These are phyloP conservation scores for Oligia fasciuncula DNA, from an alignment of 2,888 invertebrate species.

Conservation along the genomic window DNA sequence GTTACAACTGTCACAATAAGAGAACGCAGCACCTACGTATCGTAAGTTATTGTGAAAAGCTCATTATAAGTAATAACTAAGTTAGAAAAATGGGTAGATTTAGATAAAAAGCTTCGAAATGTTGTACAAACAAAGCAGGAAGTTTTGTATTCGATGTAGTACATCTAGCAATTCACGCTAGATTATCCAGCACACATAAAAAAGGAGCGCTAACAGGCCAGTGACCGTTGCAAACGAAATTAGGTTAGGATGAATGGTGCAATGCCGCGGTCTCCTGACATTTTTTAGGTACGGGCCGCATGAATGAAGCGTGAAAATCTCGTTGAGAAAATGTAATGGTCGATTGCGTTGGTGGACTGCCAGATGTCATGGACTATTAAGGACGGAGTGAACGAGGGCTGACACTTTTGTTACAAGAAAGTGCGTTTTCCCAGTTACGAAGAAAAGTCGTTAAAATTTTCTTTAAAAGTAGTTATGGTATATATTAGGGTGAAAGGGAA, in stretches of 20 bases:
- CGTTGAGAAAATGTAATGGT: constrained; percentile 70
- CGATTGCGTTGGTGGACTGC: constrained; percentile 66
- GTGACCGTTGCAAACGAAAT: constrained; percentile 68
- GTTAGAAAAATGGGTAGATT: neutral
- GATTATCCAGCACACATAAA: constrained; percentile 31
- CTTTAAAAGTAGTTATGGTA: constrained; percentile 10
- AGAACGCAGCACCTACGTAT: neutral
- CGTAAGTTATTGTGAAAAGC: neutral
- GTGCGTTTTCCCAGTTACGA: constrained; percentile 30
- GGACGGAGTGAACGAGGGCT: constrained; percentile 57
- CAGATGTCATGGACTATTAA: constrained; percentile 69
- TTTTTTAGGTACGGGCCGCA: constrained; percentile 63
- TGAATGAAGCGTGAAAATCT: constrained; percentile 71
- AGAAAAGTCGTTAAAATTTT: constrained; percentile 39
- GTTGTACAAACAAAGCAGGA: neutral
- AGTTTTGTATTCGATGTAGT: neutral
- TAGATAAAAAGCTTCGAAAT: neutral
- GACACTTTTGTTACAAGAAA: constrained; percentile 52
- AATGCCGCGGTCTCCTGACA: constrained; percentile 61
- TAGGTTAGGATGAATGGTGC: constrained; percentile 71
- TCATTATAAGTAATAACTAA: neutral
- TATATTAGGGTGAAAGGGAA: constrained; percentile 7
- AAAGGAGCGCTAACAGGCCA: constrained; percentile 49
- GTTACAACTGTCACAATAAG: neutral
- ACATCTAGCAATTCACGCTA: constrained; percentile 24